Conservation (phyloP, 2,113 vertebrate genomes). For the Limnothrissa miodon region DNA sequence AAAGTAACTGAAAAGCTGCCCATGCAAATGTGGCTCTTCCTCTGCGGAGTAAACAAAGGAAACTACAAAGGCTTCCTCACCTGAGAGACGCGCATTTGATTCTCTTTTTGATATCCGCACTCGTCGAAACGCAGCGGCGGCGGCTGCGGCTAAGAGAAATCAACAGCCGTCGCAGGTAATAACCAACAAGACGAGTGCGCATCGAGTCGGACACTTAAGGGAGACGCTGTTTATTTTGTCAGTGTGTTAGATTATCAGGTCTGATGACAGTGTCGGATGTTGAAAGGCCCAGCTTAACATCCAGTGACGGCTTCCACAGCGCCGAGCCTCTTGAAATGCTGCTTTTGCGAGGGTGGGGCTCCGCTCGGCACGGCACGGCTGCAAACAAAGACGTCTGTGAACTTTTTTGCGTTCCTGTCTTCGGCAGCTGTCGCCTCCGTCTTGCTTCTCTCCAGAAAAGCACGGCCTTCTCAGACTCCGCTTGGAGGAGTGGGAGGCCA, state of each 20-base stretch:
- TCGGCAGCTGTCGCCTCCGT: background rate
- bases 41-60: background rate
- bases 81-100: background rate
- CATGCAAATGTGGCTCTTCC: constrained; percentile 2
- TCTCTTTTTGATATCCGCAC: background rate
- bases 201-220: background rate
- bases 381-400: background rate
- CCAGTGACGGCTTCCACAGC: background rate
- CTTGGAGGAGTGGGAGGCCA: background rate
- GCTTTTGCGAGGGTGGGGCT: background rate
- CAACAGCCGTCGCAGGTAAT: background rate
- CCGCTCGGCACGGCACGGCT: background rate
- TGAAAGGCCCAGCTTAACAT: background rate
- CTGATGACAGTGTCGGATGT: background rate
- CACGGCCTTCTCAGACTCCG: background rate
- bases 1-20: background rate
- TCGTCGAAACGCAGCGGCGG: background rate
- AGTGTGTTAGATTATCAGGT: background rate
- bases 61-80: constrained; percentile 2
- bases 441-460: background rate
- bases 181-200: background rate
- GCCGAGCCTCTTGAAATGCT: background rate
- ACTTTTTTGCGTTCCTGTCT: background rate
- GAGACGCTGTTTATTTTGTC: background rate
- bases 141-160: background rate